Conservation (phyloP, 2,888 invertebrate genomes). For the Drosophila nr. fundita region DNA sequence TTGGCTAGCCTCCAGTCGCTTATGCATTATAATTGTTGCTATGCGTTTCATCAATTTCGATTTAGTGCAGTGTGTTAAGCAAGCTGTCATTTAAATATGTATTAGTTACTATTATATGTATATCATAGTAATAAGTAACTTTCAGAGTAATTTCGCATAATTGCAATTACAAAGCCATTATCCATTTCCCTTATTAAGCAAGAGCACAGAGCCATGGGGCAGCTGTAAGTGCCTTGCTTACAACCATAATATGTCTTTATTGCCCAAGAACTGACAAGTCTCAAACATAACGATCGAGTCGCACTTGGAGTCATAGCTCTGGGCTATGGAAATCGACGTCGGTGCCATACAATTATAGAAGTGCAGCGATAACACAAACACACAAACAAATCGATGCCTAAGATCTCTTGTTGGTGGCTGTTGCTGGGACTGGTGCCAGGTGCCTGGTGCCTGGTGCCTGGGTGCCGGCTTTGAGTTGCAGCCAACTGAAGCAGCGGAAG, state of each 20-base stretch:
- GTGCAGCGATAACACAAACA: slow-evolving; percentile 36
- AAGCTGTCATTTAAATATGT: not conserved
- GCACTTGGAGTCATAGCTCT: slow-evolving; percentile 43
- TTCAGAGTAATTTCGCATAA: not conserved
- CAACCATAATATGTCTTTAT: slow-evolving; percentile 53
- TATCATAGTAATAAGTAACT: not conserved
- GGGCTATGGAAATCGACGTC: slow-evolving; percentile 63
- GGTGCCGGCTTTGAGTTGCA: not conserved
- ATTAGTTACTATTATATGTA: not conserved
- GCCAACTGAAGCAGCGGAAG: slow-evolving; percentile 49
- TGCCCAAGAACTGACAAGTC: slow-evolving; percentile 47
- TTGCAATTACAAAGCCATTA: not conserved
- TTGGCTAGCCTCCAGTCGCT: not conserved
- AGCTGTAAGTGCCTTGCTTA: slow-evolving; percentile 16
- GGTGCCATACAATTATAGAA: slow-evolving; percentile 57
- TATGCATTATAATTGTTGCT: not conserved
- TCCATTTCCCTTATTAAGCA: slow-evolving; percentile 23
- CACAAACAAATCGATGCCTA: slow-evolving; percentile 45
- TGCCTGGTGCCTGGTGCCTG: slow-evolving; percentile 2
- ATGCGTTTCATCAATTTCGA: not conserved
- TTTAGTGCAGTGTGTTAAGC: not conserved
- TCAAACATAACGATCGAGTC: slow-evolving; percentile 27
- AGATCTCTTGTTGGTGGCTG: slow-evolving; percentile 18
- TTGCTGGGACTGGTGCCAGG: not conserved
- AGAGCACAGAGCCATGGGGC: slow-evolving; percentile 26